phyloP scores from a whole-genome alignment of 1,140 invertebrate genomes.

The Macrotrachela quadricornifera region DNA sequence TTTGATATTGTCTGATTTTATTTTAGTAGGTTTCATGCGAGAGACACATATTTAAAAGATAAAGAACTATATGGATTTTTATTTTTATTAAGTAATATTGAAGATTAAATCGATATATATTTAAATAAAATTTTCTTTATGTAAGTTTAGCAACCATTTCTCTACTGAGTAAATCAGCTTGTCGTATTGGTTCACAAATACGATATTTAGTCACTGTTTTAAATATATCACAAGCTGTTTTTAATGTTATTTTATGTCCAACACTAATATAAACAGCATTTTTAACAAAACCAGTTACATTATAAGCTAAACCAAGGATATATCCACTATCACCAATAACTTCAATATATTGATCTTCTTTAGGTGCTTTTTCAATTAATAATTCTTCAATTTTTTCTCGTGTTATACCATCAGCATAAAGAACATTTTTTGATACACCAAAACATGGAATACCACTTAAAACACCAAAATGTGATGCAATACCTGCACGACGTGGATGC shows the following conservation, averaged over 20 bases:
- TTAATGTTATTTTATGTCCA: constrained; percentile 30
- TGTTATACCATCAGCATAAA: constrained; percentile 22
- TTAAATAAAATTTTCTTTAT: too few relatives aligned
- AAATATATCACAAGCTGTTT: constrained; percentile 25
- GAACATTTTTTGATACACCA: constrained; percentile 25
- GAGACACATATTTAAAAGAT: too few relatives aligned
- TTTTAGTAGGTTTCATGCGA: too few relatives aligned
- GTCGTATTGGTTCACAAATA: constrained; percentile 32
- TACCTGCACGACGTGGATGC: too few relatives aligned
- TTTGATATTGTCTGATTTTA: too few relatives aligned
- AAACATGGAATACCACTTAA: too few relatives aligned
- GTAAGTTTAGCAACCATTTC: not conserved
- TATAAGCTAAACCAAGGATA: not conserved
- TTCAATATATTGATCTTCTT: not conserved
- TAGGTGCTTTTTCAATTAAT: not conserved
- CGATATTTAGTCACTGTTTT: constrained; percentile 24
- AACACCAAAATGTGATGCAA: not conserved
- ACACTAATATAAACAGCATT: constrained; percentile 33
- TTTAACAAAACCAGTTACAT: constrained; percentile 2
- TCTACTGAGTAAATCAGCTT: constrained; percentile 21
- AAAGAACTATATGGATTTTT: too few relatives aligned
- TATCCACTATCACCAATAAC: not conserved
- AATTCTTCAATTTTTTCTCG: constrained; percentile 15
- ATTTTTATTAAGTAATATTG: too few relatives aligned
- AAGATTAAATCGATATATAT: too few relatives aligned